Evolutionary conservation across 2,888 invertebrate genomes (phyloP), one percentile per base, ranked within the genome.

Genomic region (Trachelus tabidus): DNA sequence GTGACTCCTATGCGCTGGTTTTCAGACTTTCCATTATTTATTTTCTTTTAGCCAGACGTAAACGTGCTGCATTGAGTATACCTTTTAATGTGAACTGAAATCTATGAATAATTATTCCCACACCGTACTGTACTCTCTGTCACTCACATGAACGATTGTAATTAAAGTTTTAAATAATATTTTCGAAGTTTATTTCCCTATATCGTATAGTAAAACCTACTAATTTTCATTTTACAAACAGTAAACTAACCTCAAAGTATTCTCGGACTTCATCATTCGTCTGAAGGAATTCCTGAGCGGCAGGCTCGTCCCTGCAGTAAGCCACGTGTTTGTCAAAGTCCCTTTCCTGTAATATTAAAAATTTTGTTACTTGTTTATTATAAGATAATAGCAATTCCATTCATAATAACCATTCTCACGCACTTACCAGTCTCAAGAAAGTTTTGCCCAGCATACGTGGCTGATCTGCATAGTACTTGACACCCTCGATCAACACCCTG

Each of bases 321-420:
- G 95, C 95, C 75, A 97, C 97, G 92, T 98, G 98, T 89, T 97
- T 97, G 93, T 98, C 98, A 91, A 98, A 98, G 92, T 98, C 98
- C 76, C 98, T 93, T 93, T 98, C 98, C 94, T 94, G 84, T 12
- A 34, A 75, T 56, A 77, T 68, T 80, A 75, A n/a, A 73, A 12
- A 40, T 71, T 34, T 69, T 40, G 73, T 68, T n/a, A 31, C 68
- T 69, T 33, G 9, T 23, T 0, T 30, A 30, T 68, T 23, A 56
- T 12, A 75, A 76, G 68, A 34, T 77, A 69, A 71, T 78, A 69
- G 31, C 74, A 68, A 73, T 73, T 75, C 34, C 69, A 75, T 37
- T 69, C 34, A 34, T n/a, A 73, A 73, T 23, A 76, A 34, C 0
- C 12, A 56, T 12, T 35, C 11, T 30, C 4, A 68, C 69, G 34